Percentiles rank a stretch among this genome's conserved stretches.
Conservation (phyloP, 1,140 invertebrate species). For the Drosophila ercepeae region DNA sequence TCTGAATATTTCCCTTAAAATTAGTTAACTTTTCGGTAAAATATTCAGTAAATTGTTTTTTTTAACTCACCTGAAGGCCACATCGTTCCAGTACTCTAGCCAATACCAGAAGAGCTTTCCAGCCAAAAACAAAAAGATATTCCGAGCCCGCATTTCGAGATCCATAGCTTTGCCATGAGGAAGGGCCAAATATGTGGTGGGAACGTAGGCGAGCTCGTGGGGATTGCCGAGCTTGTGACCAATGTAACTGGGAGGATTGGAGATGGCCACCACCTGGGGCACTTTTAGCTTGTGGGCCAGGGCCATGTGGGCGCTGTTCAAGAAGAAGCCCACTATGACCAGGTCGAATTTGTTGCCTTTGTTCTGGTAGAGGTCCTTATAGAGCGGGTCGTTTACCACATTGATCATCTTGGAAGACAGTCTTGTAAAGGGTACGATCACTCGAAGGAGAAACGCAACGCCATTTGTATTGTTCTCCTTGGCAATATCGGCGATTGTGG, state of each 20-base stretch:
- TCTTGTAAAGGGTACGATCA: constrained; percentile 5
- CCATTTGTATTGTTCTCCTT: constrained; percentile 29
- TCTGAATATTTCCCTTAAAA: constrained; percentile 43
- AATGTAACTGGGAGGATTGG: constrained; percentile 27
- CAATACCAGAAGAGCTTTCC: constrained; percentile 1
- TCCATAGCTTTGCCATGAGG: constrained; percentile 28
- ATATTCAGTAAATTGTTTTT: neutral
- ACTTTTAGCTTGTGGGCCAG: constrained; percentile 66
- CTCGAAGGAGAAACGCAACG: neutral
- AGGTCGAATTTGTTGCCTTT: constrained; percentile 63
- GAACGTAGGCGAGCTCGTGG: constrained; percentile 49
- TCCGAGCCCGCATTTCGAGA: constrained; percentile 29
- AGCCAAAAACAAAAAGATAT: constrained; percentile 5
- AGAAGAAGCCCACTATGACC: constrained; percentile 59
- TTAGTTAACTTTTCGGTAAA: neutral
- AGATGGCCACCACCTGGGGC: constrained; percentile 46
- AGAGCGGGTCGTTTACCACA: constrained; percentile 31
- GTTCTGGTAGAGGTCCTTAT: constrained; percentile 56
- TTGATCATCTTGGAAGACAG: constrained; percentile 44
- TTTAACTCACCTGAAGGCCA: constrained; percentile 35
- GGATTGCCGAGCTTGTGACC: constrained; percentile 60
- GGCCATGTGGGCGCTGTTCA: constrained; percentile 63
- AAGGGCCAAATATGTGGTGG: constrained; percentile 9
- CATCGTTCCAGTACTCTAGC: constrained; percentile 30
- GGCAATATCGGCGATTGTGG: constrained; percentile 10